Conservation (phyloP, 2,888 invertebrate species). For the Steinernema scapterisci region DNA sequence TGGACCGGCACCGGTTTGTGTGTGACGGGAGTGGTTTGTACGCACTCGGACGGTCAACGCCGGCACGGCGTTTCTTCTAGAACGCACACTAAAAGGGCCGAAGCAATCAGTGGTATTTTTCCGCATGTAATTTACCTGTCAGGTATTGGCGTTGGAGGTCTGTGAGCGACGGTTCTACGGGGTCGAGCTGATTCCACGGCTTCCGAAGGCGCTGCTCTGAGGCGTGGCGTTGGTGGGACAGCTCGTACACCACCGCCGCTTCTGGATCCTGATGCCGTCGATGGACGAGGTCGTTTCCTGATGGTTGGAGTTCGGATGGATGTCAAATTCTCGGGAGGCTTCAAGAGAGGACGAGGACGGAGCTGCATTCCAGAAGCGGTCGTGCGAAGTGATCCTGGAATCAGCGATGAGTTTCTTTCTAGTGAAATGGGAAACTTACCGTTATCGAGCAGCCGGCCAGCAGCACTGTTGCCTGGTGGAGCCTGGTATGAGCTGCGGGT, state of each 20-base stretch:
- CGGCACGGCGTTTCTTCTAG: neutral
- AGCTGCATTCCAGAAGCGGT: constrained; percentile 18
- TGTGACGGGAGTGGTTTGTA: neutral
- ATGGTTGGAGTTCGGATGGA: neutral
- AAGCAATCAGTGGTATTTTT: too few species aligned
- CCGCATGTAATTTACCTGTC: neutral
- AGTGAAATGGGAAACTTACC: neutral
- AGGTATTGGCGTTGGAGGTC: constrained; percentile 7
- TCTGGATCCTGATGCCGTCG: neutral
- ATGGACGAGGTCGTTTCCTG: neutral
- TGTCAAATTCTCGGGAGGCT: neutral
- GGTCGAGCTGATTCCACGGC: neutral
- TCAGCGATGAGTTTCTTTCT: too few species aligned
- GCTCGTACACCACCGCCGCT: too few species aligned
- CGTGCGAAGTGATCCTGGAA: neutral
- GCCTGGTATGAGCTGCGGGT: neutral
- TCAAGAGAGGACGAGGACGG: constrained; percentile 12
- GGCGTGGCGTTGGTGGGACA: too few species aligned
- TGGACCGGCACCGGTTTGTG: neutral
- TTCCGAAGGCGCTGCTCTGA: neutral
- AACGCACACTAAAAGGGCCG: neutral
- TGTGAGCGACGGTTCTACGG: neutral
- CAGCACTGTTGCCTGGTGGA: neutral
- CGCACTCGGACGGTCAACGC: neutral
- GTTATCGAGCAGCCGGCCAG: neutral